phyloP scores from a whole-genome alignment of 2,888 invertebrate genomes.

The Orthosia incerta region DNA sequence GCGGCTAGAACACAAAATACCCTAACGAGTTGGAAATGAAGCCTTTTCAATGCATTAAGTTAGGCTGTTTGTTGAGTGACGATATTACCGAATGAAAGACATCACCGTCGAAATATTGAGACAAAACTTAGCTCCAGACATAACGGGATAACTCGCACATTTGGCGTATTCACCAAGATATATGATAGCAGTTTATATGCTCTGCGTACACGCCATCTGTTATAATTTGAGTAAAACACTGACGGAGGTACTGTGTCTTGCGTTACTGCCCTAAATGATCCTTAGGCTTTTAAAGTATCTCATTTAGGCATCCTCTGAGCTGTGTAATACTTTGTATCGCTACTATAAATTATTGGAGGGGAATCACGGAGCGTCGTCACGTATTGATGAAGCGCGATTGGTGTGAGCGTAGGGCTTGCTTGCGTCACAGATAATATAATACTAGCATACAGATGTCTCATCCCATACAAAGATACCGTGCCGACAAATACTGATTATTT shows the following conservation, averaged over 20 bases:
- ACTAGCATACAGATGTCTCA: too few relatives aligned
- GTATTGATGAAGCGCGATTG: neutral
- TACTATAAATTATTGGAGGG: constrained; percentile 33
- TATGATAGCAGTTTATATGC: constrained; percentile 47
- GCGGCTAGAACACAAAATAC: neutral
- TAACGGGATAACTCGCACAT: constrained; percentile 34
- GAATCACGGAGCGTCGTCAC: constrained; percentile 11
- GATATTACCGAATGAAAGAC: constrained; percentile 6
- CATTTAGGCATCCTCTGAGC: constrained; percentile 40
- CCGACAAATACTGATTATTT: too few relatives aligned
- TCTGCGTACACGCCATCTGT: constrained; percentile 41
- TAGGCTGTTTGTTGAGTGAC: constrained; percentile 1
- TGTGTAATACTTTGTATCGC: constrained; percentile 38
- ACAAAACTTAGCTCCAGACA: constrained; percentile 27
- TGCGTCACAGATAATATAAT: too few relatives aligned
- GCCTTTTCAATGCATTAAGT: constrained; percentile 20
- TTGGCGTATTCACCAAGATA: constrained; percentile 46
- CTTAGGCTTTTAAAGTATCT: constrained; percentile 35
- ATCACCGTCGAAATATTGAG: constrained; percentile 20
- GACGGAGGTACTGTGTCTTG: constrained; percentile 17
- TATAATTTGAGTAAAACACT: constrained; percentile 44
- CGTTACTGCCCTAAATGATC: constrained; percentile 34
- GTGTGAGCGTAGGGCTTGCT: neutral
- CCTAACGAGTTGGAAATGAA: constrained; percentile 17
- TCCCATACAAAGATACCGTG: too few relatives aligned